Base-by-base conservation (phyloP, 1,140 invertebrate species). In the Cherax destructor region DNA sequence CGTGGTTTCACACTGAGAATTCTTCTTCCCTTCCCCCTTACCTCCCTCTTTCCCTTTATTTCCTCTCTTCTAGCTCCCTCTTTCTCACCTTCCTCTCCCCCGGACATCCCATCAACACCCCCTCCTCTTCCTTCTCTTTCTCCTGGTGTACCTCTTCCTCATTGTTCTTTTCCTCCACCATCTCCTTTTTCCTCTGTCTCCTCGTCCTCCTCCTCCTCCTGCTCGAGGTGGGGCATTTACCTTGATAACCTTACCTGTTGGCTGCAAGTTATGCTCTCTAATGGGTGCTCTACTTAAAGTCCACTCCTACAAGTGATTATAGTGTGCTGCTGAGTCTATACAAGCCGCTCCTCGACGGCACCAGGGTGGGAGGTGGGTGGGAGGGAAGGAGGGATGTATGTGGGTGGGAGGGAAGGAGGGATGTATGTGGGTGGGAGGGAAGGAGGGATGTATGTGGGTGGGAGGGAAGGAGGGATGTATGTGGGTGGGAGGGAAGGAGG, bases 191-290 rank as follows among this genome's bases (percentile, higher is more conserved):
- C 30, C 52, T 83, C 80, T n/a, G n/a, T n/a, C 80, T 18, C 16
- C 80, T 21, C 18, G 30, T 47, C 59, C 47, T 9, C 65, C 81
- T 83, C n/a, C 52, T 41, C 59, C 65, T 24, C 52, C 50, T 76
- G 79, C 85, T 87, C 74, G 30, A 87, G 85, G 85, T 78, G 74
- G 85, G 85, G 76, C 85, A 87, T 87, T 87, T 87, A 79, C 85
- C 85, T 79, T 87, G 85, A 87, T 87, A 87, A 87, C 85, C 76
- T 72, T 61, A 87, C 85, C 85, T 87, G 85, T 87, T 87, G 85
- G 85, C 85, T 56, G 52, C 85, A 87, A 87, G 85, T 87, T 87
- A 87, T 87, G 85, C 24, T 30, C 85, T 79, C 85, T 87, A 87
- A 87, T 87, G 85, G 85, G 85, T 79, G 85, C 85, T 87, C 72